A percentile compares a stretch with the other conserved stretches of the same genome.
phyloP scores from a whole-genome alignment of 2,797 vertebrate species.

The Pantherophis vulpinus region DNA sequence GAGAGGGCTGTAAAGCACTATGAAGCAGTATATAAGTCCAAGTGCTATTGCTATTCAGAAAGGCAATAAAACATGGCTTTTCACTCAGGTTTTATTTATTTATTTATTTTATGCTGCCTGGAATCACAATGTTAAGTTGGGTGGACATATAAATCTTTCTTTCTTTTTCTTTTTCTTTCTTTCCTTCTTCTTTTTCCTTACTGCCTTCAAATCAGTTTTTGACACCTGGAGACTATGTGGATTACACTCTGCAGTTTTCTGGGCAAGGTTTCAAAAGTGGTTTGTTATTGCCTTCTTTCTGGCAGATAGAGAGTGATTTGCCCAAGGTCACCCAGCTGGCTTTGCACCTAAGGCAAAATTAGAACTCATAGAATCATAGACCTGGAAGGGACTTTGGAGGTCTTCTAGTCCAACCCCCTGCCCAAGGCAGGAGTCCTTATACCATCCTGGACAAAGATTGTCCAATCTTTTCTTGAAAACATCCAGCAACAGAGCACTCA shows the following conservation, averaged over 20 bases:
- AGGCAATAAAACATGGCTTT: background rate
- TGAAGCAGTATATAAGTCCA: no score
- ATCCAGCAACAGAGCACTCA: background rate
- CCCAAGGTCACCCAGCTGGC: background rate
- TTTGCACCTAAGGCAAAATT: background rate
- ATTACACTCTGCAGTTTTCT: background rate
- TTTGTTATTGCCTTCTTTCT: background rate
- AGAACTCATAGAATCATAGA: background rate
- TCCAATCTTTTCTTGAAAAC: background rate
- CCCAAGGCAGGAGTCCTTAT: background rate
- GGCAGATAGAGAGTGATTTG: background rate
- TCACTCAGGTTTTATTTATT: background rate
- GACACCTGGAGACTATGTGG: background rate
- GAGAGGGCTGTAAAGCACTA: no score
- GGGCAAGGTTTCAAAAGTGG: background rate
- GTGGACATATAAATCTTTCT: background rate
- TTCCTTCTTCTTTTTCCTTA: background rate
- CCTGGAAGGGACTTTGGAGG: background rate
- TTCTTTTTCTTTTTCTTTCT: no score
- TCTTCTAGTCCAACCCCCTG: background rate
- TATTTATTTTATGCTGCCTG: background rate
- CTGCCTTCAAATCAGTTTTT: background rate
- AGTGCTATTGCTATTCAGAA: no score
- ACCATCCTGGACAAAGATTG: background rate
- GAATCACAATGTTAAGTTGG: background rate